A percentile compares a stretch with the other conserved stretches of the same genome.
phyloP scores from a whole-genome alignment of 2,888 invertebrate genomes.

The Calameuta idolon region DNA sequence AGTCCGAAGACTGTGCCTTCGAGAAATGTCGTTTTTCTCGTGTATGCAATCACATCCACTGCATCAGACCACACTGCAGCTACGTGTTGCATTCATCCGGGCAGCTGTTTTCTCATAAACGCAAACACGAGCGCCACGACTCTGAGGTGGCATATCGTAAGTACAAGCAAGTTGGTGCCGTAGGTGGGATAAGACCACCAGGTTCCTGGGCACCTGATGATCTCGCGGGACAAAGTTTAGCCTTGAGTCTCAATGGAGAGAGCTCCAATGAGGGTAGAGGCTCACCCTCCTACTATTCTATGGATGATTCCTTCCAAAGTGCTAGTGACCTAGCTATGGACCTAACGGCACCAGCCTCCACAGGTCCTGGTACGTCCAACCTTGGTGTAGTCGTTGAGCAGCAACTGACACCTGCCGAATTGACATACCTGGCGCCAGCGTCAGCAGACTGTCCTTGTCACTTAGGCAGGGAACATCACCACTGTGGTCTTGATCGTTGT shows the following conservation, averaged over 20 bases:
- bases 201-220: constrained; percentile 60
- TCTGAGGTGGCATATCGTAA: constrained; percentile 89
- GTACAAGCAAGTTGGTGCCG: constrained; percentile 72
- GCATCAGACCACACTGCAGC: constrained; percentile 93
- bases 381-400: constrained; percentile 32
- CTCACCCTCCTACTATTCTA: constrained; percentile 67
- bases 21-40: constrained; percentile 93
- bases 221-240: constrained; percentile 50
- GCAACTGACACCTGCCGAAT: constrained; percentile 57
- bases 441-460: constrained; percentile 57
- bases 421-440: constrained; percentile 59
- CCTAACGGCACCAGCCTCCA: constrained; percentile 57
- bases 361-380: constrained; percentile 33
- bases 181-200: constrained; percentile 66
- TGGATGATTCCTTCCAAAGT: constrained; percentile 65
- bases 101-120: constrained; percentile 96
- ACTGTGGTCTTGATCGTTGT: constrained; percentile 84
- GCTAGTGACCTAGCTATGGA: constrained; percentile 64
- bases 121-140: constrained; percentile 96
- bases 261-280: constrained; percentile 70
- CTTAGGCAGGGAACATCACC: constrained; percentile 84
- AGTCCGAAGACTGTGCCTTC: constrained; percentile 94
- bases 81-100: constrained; percentile 97
- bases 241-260: constrained; percentile 68
- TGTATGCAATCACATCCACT: constrained; percentile 98